Evolutionary conservation across 2,113 vertebrate genomes (phyloP), one percentile per base, ranked within the genome.

Genomic region (Apodemus sylvaticus): DNA sequence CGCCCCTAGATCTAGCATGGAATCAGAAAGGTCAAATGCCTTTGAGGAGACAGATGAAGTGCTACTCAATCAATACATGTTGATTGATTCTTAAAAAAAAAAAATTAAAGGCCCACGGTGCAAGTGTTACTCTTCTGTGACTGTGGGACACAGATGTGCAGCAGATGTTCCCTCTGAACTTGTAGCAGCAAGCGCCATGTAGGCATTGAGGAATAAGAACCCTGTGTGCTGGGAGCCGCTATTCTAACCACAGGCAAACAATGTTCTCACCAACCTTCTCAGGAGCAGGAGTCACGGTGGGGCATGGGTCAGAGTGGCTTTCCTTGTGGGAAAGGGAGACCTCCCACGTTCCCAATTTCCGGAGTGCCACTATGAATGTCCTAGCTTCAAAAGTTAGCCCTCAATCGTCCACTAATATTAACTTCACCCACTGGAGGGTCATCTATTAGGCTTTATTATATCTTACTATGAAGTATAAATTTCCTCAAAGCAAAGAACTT

Each of bases 31-130:
- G 94, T 91, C 94, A 94, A 92, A 70, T 48, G 81, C 86, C 85
- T 96, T 92, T 92, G 76, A 97, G 76, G 62, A 96, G 85, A 95
- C 2, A 86, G 88, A 45, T 96, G 58, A 96, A 94, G 48, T 83
- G 60, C 74, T 96, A 58, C 4, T 91, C 48, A 76, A 86, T 96
- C 92, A 89, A 82, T 82, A 95, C 79, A 90, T 95, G 64, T 62
- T 93, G 58, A 96, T 20, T 58, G 76, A 66, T 94, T 89, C 22
- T 36, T 55, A 4, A 7, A 66, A 55, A 76, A 94, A 81, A 42
- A 0, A 95, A 89, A n/a, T 83, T 62, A 68, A 96, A 97, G 58
- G 74, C 17, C 81, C 53, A 31, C 0, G 74, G 81, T 39, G 9
- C 11, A 74, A 79, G 39, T 36, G 95, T 93, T 86, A 77, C 26